Evolutionary conservation across 2,113 vertebrate genomes (phyloP), one percentile per base, ranked within the genome.

Genomic region (Istiophorus platypterus): DNA sequence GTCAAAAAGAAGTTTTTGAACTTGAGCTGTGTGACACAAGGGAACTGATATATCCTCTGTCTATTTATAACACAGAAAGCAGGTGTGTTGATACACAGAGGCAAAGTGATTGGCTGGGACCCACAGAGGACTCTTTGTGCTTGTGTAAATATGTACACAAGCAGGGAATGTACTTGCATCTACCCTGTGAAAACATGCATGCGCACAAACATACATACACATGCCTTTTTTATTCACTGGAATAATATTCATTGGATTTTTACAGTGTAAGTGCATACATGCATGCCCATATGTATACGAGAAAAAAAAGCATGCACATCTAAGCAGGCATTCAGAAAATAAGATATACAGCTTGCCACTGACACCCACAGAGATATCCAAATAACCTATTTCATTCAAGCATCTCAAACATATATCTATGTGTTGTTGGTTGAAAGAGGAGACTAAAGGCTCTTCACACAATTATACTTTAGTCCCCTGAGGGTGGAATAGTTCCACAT

Each of bases 31-130:
- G 45, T 76, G 72, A 77, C 80, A 76, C 64, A 1, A 62, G 84
- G 84, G 80, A 89, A 65, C 70, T 76, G 70, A 75, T 93, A 88
- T 47, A 80, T 90, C 71, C 69, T 57, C 52, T 22, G 9, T 91
- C 91, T 92, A 93, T 89, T 86, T 90, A 89, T 92, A 91, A 81
- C 85, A 63, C 70, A 85, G 31, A 68, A 72, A 74, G 78, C 75
- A 89, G 70, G 85, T 91, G 87, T 85, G 73, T 69, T 6, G n/a
- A 72, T 65, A 56, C 82, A 80, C 67, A 81, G 66, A 78, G 59
- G 65, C 45, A 76, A 81, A 85, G 85, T 79, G 88, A 87, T 75
- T 84, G 74, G 80, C 62, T 72, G 64, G 54, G 62, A 80, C 81
- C 56, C 41, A 67, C 51, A 52, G 29, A 80, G 45, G 57, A 70